phyloP scores from a whole-genome alignment of 2,797 vertebrate species.

The Gymnothorax javanicus region DNA sequence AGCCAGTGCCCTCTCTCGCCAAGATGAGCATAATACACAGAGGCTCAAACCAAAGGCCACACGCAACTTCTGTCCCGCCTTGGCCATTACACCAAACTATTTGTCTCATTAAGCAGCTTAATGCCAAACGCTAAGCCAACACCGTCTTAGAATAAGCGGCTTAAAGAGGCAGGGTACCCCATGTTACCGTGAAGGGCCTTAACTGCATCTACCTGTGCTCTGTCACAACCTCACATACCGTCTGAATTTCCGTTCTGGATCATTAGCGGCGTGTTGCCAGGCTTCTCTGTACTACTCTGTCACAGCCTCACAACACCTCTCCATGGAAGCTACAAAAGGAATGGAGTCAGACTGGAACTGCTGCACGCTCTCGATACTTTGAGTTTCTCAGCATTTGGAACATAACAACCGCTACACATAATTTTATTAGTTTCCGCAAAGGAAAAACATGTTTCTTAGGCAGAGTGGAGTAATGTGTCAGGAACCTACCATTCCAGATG shows the following conservation, averaged over 20 bases:
- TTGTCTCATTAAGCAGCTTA: neutral
- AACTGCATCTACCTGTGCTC: neutral
- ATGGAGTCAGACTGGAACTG: neutral
- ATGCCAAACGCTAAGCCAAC: neutral
- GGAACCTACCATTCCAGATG: neutral
- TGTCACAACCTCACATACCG: too few species aligned
- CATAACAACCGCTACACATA: neutral
- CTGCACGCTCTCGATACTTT: neutral
- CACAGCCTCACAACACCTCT: neutral
- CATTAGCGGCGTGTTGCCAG: neutral
- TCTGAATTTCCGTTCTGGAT: neutral
- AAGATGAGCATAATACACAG: neutral
- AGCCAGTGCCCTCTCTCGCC: neutral
- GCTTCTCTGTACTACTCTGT: neutral
- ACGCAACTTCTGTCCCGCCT: neutral
- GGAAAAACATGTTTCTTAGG: neutral
- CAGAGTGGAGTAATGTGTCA: neutral
- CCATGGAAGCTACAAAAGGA: neutral
- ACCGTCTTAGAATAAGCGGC: neutral
- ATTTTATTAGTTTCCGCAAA: neutral
- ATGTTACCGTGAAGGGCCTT: neutral
- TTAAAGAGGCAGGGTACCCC: neutral
- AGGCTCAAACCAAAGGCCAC: neutral
- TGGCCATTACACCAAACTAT: constrained; percentile 1
- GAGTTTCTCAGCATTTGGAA: neutral